These are phyloP conservation scores for Gorsachius magnificus DNA, from an alignment of 2,797 vertebrate genomes.

Conservation along the genomic window DNA sequence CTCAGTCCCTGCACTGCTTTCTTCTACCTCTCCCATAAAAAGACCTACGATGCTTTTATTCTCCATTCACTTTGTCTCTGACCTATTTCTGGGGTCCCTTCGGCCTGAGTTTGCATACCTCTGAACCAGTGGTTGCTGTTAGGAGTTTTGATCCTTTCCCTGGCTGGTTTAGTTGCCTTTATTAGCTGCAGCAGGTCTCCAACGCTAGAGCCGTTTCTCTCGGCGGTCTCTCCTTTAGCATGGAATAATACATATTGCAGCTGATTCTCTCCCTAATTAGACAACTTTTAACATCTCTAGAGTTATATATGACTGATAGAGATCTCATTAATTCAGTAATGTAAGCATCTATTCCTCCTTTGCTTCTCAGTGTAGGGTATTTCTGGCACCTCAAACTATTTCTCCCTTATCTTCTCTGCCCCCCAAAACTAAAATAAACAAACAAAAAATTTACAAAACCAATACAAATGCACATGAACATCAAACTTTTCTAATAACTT, in stretches of 20 bases:
- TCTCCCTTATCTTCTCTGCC: not conserved
- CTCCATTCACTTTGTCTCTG: not conserved
- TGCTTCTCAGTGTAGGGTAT: not conserved
- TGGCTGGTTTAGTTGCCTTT: not conserved
- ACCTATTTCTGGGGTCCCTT: slow-evolving; percentile 38
- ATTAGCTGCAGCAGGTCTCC: not conserved
- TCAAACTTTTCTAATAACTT: not conserved
- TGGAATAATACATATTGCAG: not conserved
- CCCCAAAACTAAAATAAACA: not conserved
- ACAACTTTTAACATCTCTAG: not conserved
- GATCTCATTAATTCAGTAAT: not conserved
- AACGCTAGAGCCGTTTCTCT: not conserved
- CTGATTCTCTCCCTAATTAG: not conserved
- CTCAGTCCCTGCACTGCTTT: not conserved
- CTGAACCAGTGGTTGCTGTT: not conserved
- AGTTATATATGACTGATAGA: not conserved
- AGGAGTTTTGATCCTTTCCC: slow-evolving; percentile 2
- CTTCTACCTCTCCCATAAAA: not conserved
- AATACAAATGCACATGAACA: not conserved
- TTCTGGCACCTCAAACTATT: not conserved
- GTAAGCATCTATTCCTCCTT: not conserved
- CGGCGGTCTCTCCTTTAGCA: not conserved
- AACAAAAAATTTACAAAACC: too few relatives aligned
- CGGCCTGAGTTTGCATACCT: not conserved
- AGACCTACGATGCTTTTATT: not conserved